phyloP scores from a whole-genome alignment of 1,140 invertebrate genomes.

The Drosophila sp. region DNA sequence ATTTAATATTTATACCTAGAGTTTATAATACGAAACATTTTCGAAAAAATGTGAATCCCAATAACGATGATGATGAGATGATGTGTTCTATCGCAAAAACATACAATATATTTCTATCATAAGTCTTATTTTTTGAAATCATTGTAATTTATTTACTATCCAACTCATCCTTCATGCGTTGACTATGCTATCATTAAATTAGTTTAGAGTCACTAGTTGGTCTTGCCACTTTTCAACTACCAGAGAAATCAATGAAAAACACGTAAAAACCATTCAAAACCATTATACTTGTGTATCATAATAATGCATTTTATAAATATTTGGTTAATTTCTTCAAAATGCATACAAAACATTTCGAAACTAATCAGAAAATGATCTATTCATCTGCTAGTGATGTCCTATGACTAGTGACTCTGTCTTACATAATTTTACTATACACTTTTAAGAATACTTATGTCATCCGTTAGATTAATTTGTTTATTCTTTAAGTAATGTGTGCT shows the following conservation, averaged over 20 bases:
- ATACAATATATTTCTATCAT: background rate
- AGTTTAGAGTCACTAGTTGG: background rate
- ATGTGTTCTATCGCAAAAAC: background rate
- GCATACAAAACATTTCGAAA: background rate
- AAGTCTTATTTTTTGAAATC: conserved; percentile 6
- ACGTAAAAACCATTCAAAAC: background rate
- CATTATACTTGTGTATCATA: background rate
- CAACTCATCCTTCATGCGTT: conserved; percentile 4
- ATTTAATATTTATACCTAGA: conserved; percentile 18
- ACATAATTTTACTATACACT: conserved; percentile 7
- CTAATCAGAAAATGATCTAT: no score
- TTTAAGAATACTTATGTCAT: conserved; percentile 12
- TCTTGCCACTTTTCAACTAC: background rate
- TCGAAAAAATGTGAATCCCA: conserved; percentile 3
- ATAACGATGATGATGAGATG: background rate
- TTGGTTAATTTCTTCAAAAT: background rate
- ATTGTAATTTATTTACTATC: conserved; percentile 5
- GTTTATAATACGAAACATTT: conserved; percentile 9
- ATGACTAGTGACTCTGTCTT: conserved; percentile 1
- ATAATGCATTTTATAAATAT: background rate
- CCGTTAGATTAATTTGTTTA: conserved; percentile 11
- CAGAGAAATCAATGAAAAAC: background rate
- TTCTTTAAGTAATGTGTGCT: conserved; percentile 10
- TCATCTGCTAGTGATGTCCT: conserved; percentile 1
- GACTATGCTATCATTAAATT: conserved; percentile 8